phyloP scores from a whole-genome alignment of 1,140 invertebrate species.

The Brachionus manjavacas region DNA sequence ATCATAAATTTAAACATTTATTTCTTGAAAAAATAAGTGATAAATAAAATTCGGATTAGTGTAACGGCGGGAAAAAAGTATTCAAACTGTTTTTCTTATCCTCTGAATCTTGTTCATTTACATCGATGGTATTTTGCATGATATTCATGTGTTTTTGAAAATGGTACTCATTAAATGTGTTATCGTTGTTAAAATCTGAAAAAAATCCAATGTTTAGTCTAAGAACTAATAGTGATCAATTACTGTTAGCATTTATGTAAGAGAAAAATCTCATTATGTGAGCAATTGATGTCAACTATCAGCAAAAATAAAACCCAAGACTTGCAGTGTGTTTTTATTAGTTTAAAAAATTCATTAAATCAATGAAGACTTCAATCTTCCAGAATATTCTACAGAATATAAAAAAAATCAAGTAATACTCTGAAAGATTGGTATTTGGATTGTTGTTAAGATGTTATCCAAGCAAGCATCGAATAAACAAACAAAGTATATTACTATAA shows the following conservation, averaged over 20 bases:
- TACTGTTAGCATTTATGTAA: constrained; percentile 27
- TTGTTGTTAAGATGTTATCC: background rate
- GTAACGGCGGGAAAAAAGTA: constrained; percentile 33
- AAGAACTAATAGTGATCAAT: background rate
- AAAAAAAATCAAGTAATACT: background rate
- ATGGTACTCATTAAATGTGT: constrained; percentile 37
- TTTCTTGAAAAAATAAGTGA: background rate
- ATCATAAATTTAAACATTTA: background rate
- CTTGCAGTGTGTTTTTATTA: background rate
- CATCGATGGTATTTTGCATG: constrained; percentile 18
- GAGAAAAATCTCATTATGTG: background rate
- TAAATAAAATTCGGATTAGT: background rate
- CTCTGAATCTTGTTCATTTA: constrained; percentile 17
- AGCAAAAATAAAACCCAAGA: background rate
- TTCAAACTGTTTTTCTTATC: constrained; percentile 37
- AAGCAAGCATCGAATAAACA: background rate
- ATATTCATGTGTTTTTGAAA: constrained; percentile 37
- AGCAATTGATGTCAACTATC: background rate
- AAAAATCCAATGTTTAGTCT: background rate
- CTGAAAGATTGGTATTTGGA: background rate
- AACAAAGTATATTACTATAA: background rate
- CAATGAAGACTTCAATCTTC: background rate
- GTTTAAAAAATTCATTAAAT: background rate
- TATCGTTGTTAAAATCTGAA: constrained; percentile 19
- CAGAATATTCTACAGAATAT: background rate